Percentiles rank a stretch among this genome's conserved stretches.
These are phyloP conservation scores for Drosophila subpulchrella DNA, from an alignment of 1,140 invertebrate genomes.

Conservation along the genomic window DNA sequence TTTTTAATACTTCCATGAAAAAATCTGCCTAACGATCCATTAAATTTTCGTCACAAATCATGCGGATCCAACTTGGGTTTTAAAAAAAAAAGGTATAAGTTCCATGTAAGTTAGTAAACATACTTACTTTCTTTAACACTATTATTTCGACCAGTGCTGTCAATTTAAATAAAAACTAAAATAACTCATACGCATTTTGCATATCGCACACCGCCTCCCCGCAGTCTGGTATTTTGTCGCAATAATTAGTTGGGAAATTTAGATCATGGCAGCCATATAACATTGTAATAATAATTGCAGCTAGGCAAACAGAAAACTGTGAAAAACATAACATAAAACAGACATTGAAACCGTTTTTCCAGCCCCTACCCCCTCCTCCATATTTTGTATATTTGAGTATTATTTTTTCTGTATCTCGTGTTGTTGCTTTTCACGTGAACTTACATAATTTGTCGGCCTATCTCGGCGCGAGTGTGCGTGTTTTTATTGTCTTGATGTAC, in stretches of 20 bases:
- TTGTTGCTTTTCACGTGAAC: conserved; percentile 58
- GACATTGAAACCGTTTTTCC: conserved; percentile 46
- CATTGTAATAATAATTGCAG: conserved; percentile 72
- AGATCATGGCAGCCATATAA: conserved; percentile 76
- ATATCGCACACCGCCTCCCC: conserved; percentile 17
- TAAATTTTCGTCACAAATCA: no score
- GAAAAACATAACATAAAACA: conserved; percentile 29
- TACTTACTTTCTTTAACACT: background rate
- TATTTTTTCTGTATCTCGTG: conserved; percentile 25
- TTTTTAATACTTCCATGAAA: no score
- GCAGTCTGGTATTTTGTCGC: conserved; percentile 59
- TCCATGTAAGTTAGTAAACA: background rate
- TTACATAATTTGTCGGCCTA: conserved; percentile 52
- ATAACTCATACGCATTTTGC: conserved; percentile 56
- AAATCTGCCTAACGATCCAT: no score
- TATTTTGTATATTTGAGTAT: conserved; percentile 23
- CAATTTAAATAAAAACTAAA: conserved; percentile 3
- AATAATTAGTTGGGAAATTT: conserved; percentile 73
- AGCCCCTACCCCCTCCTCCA: background rate
- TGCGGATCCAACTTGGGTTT: no score
- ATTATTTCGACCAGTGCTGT: background rate
- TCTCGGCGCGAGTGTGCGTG: conserved; percentile 5
- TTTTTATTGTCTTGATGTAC: conserved; percentile 27
- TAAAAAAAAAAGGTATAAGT: no score
- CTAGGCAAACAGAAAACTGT: conserved; percentile 50